A percentile compares a stretch with the other conserved stretches of the same genome.
phyloP scores from a whole-genome alignment of 1,140 invertebrate species.

The Protaetia brevitarsis region DNA sequence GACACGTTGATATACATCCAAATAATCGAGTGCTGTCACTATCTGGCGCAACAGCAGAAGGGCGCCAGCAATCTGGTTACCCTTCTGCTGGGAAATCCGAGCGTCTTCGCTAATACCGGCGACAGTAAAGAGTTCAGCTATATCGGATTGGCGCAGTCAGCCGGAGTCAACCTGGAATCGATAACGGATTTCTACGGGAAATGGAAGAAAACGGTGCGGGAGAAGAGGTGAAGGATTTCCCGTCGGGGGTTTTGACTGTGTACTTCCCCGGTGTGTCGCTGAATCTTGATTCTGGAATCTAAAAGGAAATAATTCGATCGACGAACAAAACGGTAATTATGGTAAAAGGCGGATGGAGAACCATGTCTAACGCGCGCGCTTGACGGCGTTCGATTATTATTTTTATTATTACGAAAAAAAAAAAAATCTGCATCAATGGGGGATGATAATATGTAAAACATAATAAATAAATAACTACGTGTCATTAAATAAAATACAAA shows the following conservation, averaged over 20 bases:
- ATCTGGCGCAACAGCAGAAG: slow-evolving; percentile 60
- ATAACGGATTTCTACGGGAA: slow-evolving; percentile 64
- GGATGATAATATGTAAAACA: no score
- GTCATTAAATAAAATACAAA: no score
- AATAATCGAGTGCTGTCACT: slow-evolving; percentile 69
- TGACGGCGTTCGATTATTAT: no score
- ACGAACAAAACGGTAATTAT: neutral
- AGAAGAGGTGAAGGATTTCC: slow-evolving; percentile 61
- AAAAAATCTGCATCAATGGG: no score
- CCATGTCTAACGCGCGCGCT: no score
- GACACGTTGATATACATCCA: slow-evolving; percentile 66
- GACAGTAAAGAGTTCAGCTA: slow-evolving; percentile 46
- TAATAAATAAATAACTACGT: no score
- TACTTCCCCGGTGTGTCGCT: neutral
- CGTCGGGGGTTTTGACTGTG: neutral
- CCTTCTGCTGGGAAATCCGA: slow-evolving; percentile 55
- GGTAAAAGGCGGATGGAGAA: neutral
- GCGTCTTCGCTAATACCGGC: slow-evolving; percentile 35
- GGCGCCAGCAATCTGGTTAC: slow-evolving; percentile 57
- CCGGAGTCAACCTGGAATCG: slow-evolving; percentile 63
- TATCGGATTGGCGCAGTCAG: slow-evolving; percentile 56
- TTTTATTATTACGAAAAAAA: no score
- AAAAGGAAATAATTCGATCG: no score
- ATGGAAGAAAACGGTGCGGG: slow-evolving; percentile 64
- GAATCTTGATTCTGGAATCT: neutral